Base-by-base conservation (phyloP, 2,888 invertebrate genomes). In the Agapostemon virescens region DNA sequence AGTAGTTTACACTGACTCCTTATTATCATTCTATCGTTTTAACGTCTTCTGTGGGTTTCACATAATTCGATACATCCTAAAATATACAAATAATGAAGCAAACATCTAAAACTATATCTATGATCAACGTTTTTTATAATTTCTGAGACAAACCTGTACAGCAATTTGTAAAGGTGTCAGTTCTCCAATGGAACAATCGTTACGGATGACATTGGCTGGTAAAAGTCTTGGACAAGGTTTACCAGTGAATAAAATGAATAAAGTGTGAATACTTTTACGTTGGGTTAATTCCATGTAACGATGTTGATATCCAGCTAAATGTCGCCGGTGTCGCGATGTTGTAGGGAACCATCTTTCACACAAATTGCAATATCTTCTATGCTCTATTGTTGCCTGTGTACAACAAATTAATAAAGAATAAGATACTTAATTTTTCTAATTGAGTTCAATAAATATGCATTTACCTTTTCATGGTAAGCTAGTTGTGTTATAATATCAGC, bases 271-370 rank as follows among this genome's bases (percentile, higher is more conserved):
- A 13, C 93, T 93, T 85, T 93, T 90, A 71, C 93, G 91, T 79
- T 93, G 93, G 1, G 90, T 90, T 30, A 92, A 85, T 84, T 93
- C 93, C 55, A 92, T 91, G 61, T 92, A 91, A 72, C 91, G 90
- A 80, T 93, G 93, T 84, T 92, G 92, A 77, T 92, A 92, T 20
- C 93, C 92, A 20, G 89, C 88, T 64, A 93, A 87, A 82, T 93
- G 93, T 23, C 89, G 87, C 58, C 90, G 88, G 76, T 92, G 92
- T 68, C 92, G 86, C 6, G 90, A 86, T 1, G 90, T 90, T 23
- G 92, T 90, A 49, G 93, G 91, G 66, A 93, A 93, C 91, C 92
- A 92, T 70, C 91, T 89, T 79, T 93, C 93, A 75, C 93, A 93
- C 33, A 93, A 88, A 49, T 90, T 91, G 70, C 93, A 93, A 75